These are phyloP conservation scores for Drosophila subpulchrella DNA, from an alignment of 1,140 invertebrate species.

Conservation along the genomic window DNA sequence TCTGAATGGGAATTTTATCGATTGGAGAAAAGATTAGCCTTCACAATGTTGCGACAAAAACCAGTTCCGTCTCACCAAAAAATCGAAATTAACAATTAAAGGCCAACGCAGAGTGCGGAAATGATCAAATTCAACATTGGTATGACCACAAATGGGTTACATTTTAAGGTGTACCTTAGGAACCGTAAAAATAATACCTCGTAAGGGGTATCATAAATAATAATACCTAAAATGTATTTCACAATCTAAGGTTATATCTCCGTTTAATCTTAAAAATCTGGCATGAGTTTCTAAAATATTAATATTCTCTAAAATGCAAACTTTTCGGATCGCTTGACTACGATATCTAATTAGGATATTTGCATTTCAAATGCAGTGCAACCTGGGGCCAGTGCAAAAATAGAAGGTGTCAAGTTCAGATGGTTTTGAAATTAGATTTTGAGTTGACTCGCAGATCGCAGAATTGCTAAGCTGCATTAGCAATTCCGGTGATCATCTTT, in stretches of 20 bases:
- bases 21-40: slow-evolving; percentile 74
- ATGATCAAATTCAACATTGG: slow-evolving; percentile 27
- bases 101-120: slow-evolving; percentile 29
- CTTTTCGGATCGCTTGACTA: background rate
- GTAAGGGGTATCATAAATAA: too few species aligned
- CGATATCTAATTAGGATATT: slow-evolving; percentile 6
- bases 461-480: slow-evolving; percentile 9
- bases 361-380: slow-evolving; percentile 42
- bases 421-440: slow-evolving; percentile 20
- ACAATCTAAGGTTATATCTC: background rate
- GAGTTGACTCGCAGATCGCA: slow-evolving; percentile 24
- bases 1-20: slow-evolving; percentile 38
- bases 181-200: background rate
- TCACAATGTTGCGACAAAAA: slow-evolving; percentile 63
- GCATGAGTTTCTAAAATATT: too few species aligned
- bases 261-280: too few species aligned
- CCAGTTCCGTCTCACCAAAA: slow-evolving; percentile 36
- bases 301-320: too few species aligned
- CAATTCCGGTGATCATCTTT: slow-evolving; percentile 1
- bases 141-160: slow-evolving; percentile 20
- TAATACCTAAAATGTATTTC: too few species aligned
- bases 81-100: slow-evolving; percentile 29
- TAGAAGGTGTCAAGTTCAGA: slow-evolving; percentile 28
- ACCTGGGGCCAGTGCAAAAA: background rate
- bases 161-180: background rate